These are phyloP conservation scores for Zaprionus africanus DNA, from an alignment of 1,140 invertebrate species.

Conservation along the genomic window DNA sequence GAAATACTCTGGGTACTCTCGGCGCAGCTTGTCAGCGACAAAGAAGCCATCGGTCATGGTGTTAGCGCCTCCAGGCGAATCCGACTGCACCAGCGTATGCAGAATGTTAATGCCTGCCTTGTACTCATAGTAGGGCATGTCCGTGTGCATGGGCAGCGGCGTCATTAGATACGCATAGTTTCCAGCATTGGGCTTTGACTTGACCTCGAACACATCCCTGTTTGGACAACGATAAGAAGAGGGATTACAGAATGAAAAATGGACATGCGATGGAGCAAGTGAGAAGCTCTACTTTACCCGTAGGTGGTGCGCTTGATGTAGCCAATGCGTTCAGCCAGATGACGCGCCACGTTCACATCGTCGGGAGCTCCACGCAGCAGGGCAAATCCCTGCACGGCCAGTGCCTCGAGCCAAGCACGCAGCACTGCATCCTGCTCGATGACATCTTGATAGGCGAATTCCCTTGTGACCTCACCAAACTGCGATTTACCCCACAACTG, in stretches of 20 bases:
- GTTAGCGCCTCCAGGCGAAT: constrained; percentile 87
- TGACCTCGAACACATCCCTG: constrained; percentile 87
- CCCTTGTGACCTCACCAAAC: constrained; percentile 85
- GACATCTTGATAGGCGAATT: constrained; percentile 86
- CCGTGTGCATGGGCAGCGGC: constrained; percentile 88
- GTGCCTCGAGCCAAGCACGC: constrained; percentile 86
- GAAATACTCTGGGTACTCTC: constrained; percentile 86
- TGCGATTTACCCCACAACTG: constrained; percentile 86
- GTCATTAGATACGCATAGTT: constrained; percentile 89
- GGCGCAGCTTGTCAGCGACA: constrained; percentile 86
- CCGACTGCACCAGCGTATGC: constrained; percentile 88
- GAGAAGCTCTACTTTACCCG: constrained; percentile 81
- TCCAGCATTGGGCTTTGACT: constrained; percentile 87
- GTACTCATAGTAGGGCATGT: constrained; percentile 90
- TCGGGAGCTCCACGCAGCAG: constrained; percentile 86
- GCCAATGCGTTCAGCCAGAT: constrained; percentile 86
- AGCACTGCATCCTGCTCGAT: constrained; percentile 83
- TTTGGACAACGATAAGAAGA: neutral
- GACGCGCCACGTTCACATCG: constrained; percentile 85
- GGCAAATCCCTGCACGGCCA: constrained; percentile 87
- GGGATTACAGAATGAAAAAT: neutral
- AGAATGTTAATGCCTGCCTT: constrained; percentile 89
- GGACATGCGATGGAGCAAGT: neutral
- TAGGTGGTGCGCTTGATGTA: constrained; percentile 89
- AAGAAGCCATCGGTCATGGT: constrained; percentile 87